Evolutionary conservation across 2,113 vertebrate genomes (phyloP), one percentile per base, ranked within the genome.

Genomic region (Solea senegalensis): DNA sequence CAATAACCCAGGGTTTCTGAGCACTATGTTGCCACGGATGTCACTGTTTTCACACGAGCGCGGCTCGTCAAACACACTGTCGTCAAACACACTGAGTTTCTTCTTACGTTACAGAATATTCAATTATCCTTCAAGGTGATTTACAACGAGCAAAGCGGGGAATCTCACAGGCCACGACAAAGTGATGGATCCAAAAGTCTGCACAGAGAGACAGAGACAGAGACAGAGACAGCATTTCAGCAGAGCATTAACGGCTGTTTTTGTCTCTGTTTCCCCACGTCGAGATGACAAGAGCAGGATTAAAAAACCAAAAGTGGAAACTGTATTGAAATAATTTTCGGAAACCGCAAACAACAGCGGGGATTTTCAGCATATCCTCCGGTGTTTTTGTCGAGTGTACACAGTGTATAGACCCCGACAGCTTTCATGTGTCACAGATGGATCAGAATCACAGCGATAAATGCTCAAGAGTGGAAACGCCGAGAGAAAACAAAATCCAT

Each of bases 391-490:
- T 70, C 63, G 52, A 81, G 55, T 43, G 58, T 57, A 57, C 59
- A 26, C 55, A 28, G 58, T 66, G 70, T 64, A 65, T 69, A 68
- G 59, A 50, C 28, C 21, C 75, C 58, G 39, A 56, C 62, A 70
- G 60, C 74, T 80, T 82, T 78, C 39, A 80, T 2, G 58, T 39
- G 84, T 78, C 80, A 43, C 51, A 51, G 62, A 84, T 16, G 66
- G 68, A 74, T 84, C 76, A 78, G 28, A 87, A 68, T 81, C 74
- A 54, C 66, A 66, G 69, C 65, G 26, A 53, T 28, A 73, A 78
- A 48, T 55, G 80, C 72, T 78, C 50, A 72, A 77, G 77, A 34
- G 34, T 34, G 3, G 34, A 34, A 76, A 82, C 4, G 45, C 51
- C 3, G 54, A 63, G n/a, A 40, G 10, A 59, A 12, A 52, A 60